Conservation (phyloP, 2,797 vertebrate genomes). For the Lophius americanus region DNA sequence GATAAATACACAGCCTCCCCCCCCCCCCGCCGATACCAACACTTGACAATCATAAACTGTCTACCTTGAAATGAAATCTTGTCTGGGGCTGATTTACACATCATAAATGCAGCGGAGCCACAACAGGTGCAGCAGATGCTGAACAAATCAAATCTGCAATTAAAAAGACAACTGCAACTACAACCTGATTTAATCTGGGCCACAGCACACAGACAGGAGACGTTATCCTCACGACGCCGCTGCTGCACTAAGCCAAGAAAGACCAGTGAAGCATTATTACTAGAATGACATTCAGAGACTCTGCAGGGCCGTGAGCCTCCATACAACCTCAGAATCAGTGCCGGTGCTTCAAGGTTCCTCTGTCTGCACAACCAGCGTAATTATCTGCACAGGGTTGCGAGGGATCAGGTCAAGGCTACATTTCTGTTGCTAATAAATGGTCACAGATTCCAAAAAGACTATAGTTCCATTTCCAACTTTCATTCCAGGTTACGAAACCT, state of each 20-base stretch:
- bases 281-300: background rate
- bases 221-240: background rate
- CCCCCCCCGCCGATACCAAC: too few species aligned
- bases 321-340: background rate
- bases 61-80: constrained; percentile 15
- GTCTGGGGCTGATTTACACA: constrained; percentile 26
- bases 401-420: too few species aligned
- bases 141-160: constrained; percentile 17
- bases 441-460: too few species aligned
- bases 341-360: too few species aligned
- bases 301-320: background rate
- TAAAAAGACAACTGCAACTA: constrained; percentile 1
- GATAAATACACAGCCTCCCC: too few species aligned
- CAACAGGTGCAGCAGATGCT: constrained; percentile 38
- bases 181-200: background rate
- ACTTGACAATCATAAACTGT: constrained; percentile 48
- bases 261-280: background rate
- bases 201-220: constrained; percentile 3
- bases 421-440: too few species aligned
- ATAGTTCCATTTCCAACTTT: too few species aligned
- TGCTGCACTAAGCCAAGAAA: background rate
- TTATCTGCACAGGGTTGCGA: too few species aligned
- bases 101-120: constrained; percentile 5
- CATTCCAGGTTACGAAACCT: too few species aligned
- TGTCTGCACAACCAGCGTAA: too few species aligned